phyloP scores from a whole-genome alignment of 2,888 invertebrate genomes.

The Limnephilus marmoratus region DNA sequence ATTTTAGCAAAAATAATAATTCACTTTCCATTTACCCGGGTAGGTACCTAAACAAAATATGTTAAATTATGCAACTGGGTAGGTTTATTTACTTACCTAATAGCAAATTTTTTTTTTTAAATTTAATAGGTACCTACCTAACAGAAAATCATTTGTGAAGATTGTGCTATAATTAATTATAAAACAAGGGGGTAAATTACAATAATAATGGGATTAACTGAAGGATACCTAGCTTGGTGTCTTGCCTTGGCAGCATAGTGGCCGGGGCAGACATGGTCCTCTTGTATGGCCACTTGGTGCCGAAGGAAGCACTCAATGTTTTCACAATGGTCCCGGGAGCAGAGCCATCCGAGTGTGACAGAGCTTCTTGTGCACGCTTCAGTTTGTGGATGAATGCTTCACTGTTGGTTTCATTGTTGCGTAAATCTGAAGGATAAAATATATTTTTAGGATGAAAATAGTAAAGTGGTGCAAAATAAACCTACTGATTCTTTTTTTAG shows the following conservation, averaged over 20 bases:
- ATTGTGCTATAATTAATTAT: neutral
- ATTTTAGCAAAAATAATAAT: neutral
- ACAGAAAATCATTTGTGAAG: neutral
- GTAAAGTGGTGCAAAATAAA: neutral
- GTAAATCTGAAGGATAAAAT: slow-evolving; percentile 80
- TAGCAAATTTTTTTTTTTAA: neutral
- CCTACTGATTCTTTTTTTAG: neutral
- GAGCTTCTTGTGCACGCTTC: slow-evolving; percentile 91
- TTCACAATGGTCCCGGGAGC: slow-evolving; percentile 73
- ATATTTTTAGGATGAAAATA: neutral
- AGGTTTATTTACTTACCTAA: neutral
- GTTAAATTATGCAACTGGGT: neutral
- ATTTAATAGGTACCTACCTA: neutral
- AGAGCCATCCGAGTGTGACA: slow-evolving; percentile 84
- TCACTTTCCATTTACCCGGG: neutral
- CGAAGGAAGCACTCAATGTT: slow-evolving; percentile 91
- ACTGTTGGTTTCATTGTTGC: slow-evolving; percentile 91
- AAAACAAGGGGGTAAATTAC: neutral
- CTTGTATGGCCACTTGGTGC: slow-evolving; percentile 96
- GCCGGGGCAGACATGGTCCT: slow-evolving; percentile 96
- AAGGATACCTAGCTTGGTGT: slow-evolving; percentile 80
- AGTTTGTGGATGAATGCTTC: slow-evolving; percentile 92
- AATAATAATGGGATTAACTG: neutral
- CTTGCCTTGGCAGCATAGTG: slow-evolving; percentile 86
- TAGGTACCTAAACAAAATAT: neutral